A percentile compares a stretch with the other conserved stretches of the same genome.
phyloP scores from a whole-genome alignment of 2,888 invertebrate species.

The Agrochola litura region DNA sequence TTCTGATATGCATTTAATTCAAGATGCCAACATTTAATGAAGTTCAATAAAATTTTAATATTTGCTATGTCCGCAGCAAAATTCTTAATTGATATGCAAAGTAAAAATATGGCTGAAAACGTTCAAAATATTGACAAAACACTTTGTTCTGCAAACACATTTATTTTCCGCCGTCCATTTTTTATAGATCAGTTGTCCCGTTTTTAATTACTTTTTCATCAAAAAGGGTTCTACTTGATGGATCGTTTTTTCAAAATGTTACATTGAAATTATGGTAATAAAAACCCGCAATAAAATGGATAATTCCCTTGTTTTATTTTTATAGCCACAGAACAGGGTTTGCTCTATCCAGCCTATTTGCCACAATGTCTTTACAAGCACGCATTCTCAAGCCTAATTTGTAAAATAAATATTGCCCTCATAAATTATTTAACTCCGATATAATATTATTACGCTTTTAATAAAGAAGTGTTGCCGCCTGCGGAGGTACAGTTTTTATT shows the following conservation, averaged over 20 bases:
- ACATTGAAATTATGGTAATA: slow-evolving; percentile 33
- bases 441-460: slow-evolving; percentile 63
- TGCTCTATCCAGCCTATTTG: slow-evolving; percentile 9
- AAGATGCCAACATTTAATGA: slow-evolving; percentile 14
- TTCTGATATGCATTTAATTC: background rate
- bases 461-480: slow-evolving; percentile 65
- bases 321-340: slow-evolving; percentile 11
- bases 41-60: slow-evolving; percentile 1
- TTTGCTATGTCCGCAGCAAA: background rate
- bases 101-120: slow-evolving; percentile 34
- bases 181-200: slow-evolving; percentile 36
- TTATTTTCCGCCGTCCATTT: slow-evolving; percentile 36
- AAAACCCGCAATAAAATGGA: slow-evolving; percentile 45
- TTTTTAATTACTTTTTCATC: slow-evolving; percentile 59
- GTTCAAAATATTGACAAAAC: slow-evolving; percentile 49
- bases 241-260: slow-evolving; percentile 40
- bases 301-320: slow-evolving; percentile 33
- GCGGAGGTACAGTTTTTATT: slow-evolving; percentile 61
- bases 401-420: slow-evolving; percentile 62
- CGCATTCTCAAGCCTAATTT: slow-evolving; percentile 50
- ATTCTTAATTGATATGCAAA: slow-evolving; percentile 49
- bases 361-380: slow-evolving; percentile 27
- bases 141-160: slow-evolving; percentile 52
- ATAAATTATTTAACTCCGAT: slow-evolving; percentile 63
- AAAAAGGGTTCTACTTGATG: slow-evolving; percentile 55